A percentile compares a stretch with the other conserved stretches of the same genome.
phyloP scores from a whole-genome alignment of 1,140 invertebrate genomes.

The Drosophila setifemur region DNA sequence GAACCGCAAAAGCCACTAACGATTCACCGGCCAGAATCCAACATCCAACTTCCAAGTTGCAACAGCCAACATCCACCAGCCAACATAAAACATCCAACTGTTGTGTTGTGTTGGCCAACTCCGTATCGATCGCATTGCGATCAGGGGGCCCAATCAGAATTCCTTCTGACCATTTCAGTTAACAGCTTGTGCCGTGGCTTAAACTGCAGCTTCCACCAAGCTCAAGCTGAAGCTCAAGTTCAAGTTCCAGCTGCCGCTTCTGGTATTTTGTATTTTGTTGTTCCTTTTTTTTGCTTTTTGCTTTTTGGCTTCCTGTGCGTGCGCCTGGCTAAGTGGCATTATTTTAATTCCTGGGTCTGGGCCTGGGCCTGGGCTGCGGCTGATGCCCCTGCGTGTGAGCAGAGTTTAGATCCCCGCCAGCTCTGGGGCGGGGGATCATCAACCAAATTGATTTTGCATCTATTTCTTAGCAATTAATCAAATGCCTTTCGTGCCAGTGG shows the following conservation, averaged over 20 bases:
- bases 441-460: constrained; percentile 71
- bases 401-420: constrained; percentile 3
- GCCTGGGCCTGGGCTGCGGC: too few species aligned
- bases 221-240: constrained; percentile 19
- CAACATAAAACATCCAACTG: constrained; percentile 28
- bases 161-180: constrained; percentile 40
- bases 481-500: constrained; percentile 60
- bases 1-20: constrained; percentile 68
- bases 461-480: constrained; percentile 70
- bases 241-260: constrained; percentile 25
- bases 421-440: constrained; percentile 25
- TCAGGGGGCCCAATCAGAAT: constrained; percentile 46
- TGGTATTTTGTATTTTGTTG: background rate
- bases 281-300: background rate
- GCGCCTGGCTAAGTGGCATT: constrained; percentile 42
- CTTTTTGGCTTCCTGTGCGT: constrained; percentile 40
- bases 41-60: constrained; percentile 3
- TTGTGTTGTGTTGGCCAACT: constrained; percentile 24
- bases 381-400: constrained; percentile 55
- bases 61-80: constrained; percentile 11
- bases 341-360: constrained; percentile 55
- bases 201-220: constrained; percentile 10
- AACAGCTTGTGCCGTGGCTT: constrained; percentile 30
- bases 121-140: constrained; percentile 56
- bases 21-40: constrained; percentile 16